Evolutionary conservation across 53 echinoderm and acorn worm species (phyloP).

Genomic region (Arbacia lixula): DNA sequence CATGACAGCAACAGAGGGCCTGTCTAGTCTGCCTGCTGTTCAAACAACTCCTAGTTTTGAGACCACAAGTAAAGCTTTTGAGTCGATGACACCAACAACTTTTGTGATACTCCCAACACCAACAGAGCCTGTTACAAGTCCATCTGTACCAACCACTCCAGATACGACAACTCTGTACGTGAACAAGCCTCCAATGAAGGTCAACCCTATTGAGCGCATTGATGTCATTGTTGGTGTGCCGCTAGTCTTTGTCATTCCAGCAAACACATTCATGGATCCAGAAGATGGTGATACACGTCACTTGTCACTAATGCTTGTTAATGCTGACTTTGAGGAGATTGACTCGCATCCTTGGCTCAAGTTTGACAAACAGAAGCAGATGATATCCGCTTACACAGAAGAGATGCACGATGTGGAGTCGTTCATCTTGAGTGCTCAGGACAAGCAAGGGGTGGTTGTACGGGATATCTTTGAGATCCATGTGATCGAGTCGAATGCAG

Average conservation of each 20-base stretch:
- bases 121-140: constrained; percentile 44
- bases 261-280: constrained; percentile 82
- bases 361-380: constrained; percentile 85
- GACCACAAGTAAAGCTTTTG: neutral
- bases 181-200: constrained; percentile 63
- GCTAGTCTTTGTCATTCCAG: constrained; percentile 71
- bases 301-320: constrained; percentile 64
- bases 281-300: constrained; percentile 91
- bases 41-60: constrained; percentile 33
- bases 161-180: constrained; percentile 31
- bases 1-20: constrained; percentile 57
- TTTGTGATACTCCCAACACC: constrained; percentile 41
- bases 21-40: constrained; percentile 31
- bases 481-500: constrained; percentile 60
- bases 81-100: constrained; percentile 25
- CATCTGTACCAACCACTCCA: constrained; percentile 34
- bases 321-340: constrained; percentile 54
- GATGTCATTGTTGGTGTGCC: constrained; percentile 74
- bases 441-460: constrained; percentile 62
- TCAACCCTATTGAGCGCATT: constrained; percentile 54
- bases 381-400: constrained; percentile 46
- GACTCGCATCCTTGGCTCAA: constrained; percentile 76
- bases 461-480: constrained; percentile 78
- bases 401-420: constrained; percentile 60
- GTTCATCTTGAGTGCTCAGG: constrained; percentile 75